Evolutionary conservation across 1,140 invertebrate species (phyloP).

Genomic region (Heliconius melpomene): DNA sequence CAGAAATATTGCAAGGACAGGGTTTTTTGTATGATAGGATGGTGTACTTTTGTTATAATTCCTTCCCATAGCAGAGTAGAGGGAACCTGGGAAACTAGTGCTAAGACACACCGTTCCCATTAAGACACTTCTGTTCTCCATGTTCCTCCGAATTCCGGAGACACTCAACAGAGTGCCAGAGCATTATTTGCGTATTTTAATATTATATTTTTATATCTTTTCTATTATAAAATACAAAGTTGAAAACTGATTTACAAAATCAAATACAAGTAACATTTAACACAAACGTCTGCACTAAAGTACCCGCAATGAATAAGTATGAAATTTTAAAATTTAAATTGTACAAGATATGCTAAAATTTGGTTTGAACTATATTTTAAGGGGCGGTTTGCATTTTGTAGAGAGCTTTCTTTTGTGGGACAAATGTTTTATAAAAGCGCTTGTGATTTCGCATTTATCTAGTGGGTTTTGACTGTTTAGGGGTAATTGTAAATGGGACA

Average conservation of each 20-base stretch:
- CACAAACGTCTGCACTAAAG: constrained; percentile 23
- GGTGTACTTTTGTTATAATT: background rate
- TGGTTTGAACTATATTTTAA: constrained; percentile 41
- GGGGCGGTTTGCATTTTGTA: constrained; percentile 3
- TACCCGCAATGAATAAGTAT: constrained; percentile 54
- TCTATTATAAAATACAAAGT: too few species aligned
- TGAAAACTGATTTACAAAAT: constrained; percentile 11
- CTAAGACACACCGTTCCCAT: too few species aligned
- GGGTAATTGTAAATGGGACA: too few species aligned
- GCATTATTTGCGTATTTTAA: background rate
- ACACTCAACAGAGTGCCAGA: background rate
- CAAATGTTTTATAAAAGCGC: background rate
- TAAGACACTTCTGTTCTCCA: background rate
- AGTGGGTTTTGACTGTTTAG: background rate
- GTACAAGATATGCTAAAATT: constrained; percentile 59
- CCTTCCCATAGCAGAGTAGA: too few species aligned
- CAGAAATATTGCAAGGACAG: background rate
- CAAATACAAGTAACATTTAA: constrained; percentile 27
- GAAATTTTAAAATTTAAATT: constrained; percentile 62
- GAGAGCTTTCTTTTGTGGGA: background rate
- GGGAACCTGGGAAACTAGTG: too few species aligned
- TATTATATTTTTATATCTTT: too few species aligned
- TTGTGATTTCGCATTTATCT: background rate
- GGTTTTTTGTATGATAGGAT: background rate
- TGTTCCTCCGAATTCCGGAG: background rate